These are phyloP conservation scores for Oligia fasciuncula DNA, from an alignment of 2,888 invertebrate species.

Conservation along the genomic window DNA sequence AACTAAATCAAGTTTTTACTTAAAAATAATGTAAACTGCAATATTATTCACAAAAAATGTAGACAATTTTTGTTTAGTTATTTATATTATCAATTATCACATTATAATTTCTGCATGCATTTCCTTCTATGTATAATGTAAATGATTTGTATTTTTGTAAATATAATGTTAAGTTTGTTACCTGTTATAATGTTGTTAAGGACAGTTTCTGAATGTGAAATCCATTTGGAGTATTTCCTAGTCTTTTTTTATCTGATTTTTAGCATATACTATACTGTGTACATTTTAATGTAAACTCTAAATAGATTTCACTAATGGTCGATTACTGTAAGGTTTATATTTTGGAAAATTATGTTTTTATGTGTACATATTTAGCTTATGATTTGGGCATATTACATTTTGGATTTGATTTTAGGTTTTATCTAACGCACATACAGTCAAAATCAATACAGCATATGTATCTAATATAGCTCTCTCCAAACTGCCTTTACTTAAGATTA, in stretches of 20 bases:
- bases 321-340: constrained; percentile 58
- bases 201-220: constrained; percentile 78
- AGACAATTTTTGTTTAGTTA: constrained; percentile 54
- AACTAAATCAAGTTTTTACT: constrained; percentile 5
- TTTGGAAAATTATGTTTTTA: constrained; percentile 50
- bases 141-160: constrained; percentile 77
- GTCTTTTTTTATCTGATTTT: constrained; percentile 85
- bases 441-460: constrained; percentile 17
- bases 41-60: constrained; percentile 51
- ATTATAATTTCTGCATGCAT: constrained; percentile 75
- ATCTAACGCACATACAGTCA: constrained; percentile 57
- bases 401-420: constrained; percentile 33
- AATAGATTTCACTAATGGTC: constrained; percentile 82
- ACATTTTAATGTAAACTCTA: constrained; percentile 71
- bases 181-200: constrained; percentile 76
- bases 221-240: constrained; percentile 80
- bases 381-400: constrained; percentile 42
- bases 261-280: constrained; percentile 67
- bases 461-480: neutral
- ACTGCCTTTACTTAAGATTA: neutral
- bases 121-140: constrained; percentile 73
- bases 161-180: constrained; percentile 84
- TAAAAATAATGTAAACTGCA: constrained; percentile 37
- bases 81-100: constrained; percentile 61
- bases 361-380: constrained; percentile 58